Base-by-base conservation (phyloP, 2,113 vertebrate species). In the Poeciliopsis prolifica region DNA sequence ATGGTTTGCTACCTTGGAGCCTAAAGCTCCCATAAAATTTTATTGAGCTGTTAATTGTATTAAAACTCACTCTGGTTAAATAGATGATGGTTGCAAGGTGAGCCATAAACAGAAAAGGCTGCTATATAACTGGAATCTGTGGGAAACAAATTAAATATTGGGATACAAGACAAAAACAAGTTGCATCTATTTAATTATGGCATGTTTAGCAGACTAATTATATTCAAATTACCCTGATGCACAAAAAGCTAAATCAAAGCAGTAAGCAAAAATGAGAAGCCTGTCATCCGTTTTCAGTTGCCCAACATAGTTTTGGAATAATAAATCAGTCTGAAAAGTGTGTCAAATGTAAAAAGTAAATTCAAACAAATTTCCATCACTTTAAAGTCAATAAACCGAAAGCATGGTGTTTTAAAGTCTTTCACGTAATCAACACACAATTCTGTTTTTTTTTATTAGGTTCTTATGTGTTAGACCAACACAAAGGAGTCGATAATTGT, bases 31-130 rank as follows among this genome's bases (percentile, higher is more conserved):
- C 12, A 69, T 88, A 61, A 74, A 73, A 51, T 85, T 80, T 68
- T 68, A 83, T 75, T 44, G 76, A 81, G 74, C 75, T 70, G 61
- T 74, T 78, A 78, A 74, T 62, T 76, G 76, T 72, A 77, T 79
- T 79, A 74, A 82, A 84, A 35, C 40, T 44, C 67, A 63, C 54
- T 68, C 24, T 6, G 62, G 77, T 68, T 76, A 70, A 68, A 67
- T 70, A 30, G 30, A 73, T 33, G 81, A 72, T 66, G 65, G 65
- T 42, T 60, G 67, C 60, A 69, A 78, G 51, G 62, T 70, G 71
- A 37, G 54, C 63, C 44, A 65, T 63, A 69, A 81, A 77, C 8
- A 37, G 61, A 63, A 54, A 67, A 76, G 65, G 2, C n/a, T 15
- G 8, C 24, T n/a, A 22, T 63, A 64, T 61, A 61, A 24, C 33